Conservation (phyloP, 2,113 vertebrate genomes). For the Phylloscopus trochilus region DNA sequence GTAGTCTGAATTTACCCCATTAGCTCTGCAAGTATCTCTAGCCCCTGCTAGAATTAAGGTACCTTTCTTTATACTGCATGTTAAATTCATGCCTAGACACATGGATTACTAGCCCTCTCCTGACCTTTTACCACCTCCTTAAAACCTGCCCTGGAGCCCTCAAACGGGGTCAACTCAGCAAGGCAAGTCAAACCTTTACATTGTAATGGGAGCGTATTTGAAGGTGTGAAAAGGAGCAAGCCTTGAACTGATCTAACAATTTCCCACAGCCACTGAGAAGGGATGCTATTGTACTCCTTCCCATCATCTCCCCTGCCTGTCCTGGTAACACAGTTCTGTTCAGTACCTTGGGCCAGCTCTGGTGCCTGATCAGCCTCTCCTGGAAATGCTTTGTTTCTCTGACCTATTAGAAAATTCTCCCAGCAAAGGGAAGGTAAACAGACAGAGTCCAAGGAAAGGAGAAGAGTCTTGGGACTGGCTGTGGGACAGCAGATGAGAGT, state of each 20-base stretch:
- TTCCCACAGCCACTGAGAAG: background rate
- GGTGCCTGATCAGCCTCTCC: background rate
- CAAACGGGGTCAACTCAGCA: background rate
- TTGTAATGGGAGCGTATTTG: background rate
- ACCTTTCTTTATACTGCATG: background rate
- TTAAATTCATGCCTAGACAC: background rate
- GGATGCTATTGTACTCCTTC: background rate
- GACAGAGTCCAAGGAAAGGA: background rate
- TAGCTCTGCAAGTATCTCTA: background rate
- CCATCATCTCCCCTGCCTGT: background rate
- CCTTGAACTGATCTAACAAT: background rate
- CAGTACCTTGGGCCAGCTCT: background rate
- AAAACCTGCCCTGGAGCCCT: background rate
- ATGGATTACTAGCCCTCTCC: background rate
- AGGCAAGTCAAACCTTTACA: background rate
- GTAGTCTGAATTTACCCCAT: background rate
- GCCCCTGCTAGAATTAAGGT: background rate
- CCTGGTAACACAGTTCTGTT: background rate
- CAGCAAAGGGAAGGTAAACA: background rate
- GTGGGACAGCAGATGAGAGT: background rate
- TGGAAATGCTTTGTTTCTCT: background rate
- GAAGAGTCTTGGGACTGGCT: background rate
- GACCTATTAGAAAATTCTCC: background rate
- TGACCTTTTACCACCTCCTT: background rate
- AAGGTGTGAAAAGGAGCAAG: background rate